Evolutionary conservation across 2,888 invertebrate species (phyloP).

Genomic region (Catocala fraxini): DNA sequence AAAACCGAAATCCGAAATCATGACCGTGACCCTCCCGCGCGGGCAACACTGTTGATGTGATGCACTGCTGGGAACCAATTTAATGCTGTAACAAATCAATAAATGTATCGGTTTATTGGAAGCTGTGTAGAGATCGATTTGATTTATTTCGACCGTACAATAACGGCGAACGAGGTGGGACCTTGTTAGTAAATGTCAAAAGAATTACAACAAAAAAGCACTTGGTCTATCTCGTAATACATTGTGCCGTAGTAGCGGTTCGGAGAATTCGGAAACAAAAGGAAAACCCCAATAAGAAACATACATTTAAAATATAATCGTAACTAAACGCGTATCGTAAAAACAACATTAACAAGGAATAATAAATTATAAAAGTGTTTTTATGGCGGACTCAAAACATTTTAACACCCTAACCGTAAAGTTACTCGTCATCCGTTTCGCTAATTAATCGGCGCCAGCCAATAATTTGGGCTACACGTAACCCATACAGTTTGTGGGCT

Average conservation of each 20-base stretch:
- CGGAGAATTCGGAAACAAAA: constrained; percentile 38
- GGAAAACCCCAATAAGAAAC: constrained; percentile 22
- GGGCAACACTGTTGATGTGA: constrained; percentile 69
- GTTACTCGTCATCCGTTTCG: constrained; percentile 75
- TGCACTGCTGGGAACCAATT: constrained; percentile 85
- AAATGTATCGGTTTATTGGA: constrained; percentile 87
- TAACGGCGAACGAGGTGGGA: constrained; percentile 73
- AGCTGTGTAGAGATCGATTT: constrained; percentile 85
- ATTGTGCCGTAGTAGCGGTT: constrained; percentile 30
- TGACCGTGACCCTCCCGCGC: constrained; percentile 67
- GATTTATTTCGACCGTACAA: constrained; percentile 82
- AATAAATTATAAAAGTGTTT: constrained; percentile 65
- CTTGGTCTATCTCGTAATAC: constrained; percentile 42
- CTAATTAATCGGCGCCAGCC: constrained; percentile 85
- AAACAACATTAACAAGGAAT: constrained; percentile 58
- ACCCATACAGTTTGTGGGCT: constrained; percentile 65
- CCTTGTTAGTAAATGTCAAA: constrained; percentile 86
- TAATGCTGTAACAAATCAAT: constrained; percentile 87
- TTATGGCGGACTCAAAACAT: constrained; percentile 65
- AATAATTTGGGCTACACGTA: constrained; percentile 70
- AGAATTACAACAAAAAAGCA: constrained; percentile 63
- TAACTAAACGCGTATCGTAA: constrained; percentile 47
- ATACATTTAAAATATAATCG: constrained; percentile 39
- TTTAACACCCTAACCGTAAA: constrained; percentile 72
- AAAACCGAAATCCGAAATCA: constrained; percentile 63